phyloP scores from a whole-genome alignment of 1,140 invertebrate species.

The Zaprionus lachaisei region DNA sequence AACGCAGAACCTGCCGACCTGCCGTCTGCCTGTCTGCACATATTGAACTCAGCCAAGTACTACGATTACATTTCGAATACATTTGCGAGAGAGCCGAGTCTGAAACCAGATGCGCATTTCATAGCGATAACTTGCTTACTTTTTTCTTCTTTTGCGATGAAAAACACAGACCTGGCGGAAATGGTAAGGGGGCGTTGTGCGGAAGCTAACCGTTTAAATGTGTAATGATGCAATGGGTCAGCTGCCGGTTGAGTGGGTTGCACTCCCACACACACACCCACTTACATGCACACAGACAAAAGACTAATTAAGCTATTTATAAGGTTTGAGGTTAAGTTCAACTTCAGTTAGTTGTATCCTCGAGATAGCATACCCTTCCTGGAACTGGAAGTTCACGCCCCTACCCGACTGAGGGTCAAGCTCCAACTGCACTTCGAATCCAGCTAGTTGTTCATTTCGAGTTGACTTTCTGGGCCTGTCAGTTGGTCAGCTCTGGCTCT shows the following conservation, averaged over 20 bases:
- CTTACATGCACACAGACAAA: conserved; percentile 25
- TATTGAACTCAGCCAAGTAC: not conserved
- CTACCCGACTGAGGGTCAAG: not conserved
- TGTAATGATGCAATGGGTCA: conserved; percentile 53
- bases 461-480: conserved; percentile 38
- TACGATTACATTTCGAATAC: conserved; percentile 36
- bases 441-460: conserved; percentile 10
- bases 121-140: conserved; percentile 37
- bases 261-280: conserved; percentile 3
- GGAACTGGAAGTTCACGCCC: too few species aligned
- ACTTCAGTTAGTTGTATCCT: conserved; percentile 31
- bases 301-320: conserved; percentile 62
- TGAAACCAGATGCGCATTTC: conserved; percentile 34
- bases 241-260: conserved; percentile 18
- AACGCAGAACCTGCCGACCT: not conserved
- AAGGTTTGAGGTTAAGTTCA: conserved; percentile 57
- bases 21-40: not conserved
- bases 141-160: conserved; percentile 16
- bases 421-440: not conserved
- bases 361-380: not conserved
- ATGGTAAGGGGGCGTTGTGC: too few species aligned
- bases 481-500: conserved; percentile 10
- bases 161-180: not conserved
- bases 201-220: conserved; percentile 45
- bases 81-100: conserved; percentile 17